These are phyloP conservation scores for Patella ulyssiponensis DNA, from an alignment of 2,888 invertebrate genomes.

Conservation along the genomic window DNA sequence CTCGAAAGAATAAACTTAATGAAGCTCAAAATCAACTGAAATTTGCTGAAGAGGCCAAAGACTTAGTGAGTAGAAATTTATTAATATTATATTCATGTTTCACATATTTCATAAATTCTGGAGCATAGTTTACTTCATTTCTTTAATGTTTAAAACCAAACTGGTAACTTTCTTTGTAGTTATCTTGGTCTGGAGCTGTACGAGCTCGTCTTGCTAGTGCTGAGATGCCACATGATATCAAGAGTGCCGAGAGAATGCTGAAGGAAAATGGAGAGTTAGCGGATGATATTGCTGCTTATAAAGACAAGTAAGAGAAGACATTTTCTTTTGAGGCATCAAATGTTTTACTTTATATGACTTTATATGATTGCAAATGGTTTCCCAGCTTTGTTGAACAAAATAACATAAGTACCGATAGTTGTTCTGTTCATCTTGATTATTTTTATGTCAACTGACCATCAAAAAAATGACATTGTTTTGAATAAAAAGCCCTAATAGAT, in stretches of 20 bases:
- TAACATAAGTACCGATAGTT: no score
- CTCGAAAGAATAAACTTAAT: constrained; percentile 87
- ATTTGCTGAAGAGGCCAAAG: constrained; percentile 88
- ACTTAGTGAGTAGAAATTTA: constrained; percentile 73
- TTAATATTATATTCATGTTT: background rate
- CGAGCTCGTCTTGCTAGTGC: constrained; percentile 63
- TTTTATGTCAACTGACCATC: no score
- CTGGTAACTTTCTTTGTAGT: constrained; percentile 37
- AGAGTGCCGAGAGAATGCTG: constrained; percentile 89
- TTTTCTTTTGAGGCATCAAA: background rate
- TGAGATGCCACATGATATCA: constrained; percentile 77
- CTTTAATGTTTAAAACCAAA: background rate
- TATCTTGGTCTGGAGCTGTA: constrained; percentile 59
- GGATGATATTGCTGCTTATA: constrained; percentile 91
- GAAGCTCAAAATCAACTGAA: constrained; percentile 96
- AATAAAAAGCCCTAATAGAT: no score
- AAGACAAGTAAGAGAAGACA: constrained; percentile 82
- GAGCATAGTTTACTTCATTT: background rate
- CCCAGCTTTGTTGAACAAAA: background rate
- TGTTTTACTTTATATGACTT: background rate
- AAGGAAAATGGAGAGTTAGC: constrained; percentile 92
- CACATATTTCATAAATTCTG: background rate
- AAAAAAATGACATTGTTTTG: no score
- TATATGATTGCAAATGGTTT: background rate
- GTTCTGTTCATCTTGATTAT: no score